These are phyloP conservation scores for Heliothis subflexa DNA, from an alignment of 1,140 invertebrate genomes.

Conservation along the genomic window DNA sequence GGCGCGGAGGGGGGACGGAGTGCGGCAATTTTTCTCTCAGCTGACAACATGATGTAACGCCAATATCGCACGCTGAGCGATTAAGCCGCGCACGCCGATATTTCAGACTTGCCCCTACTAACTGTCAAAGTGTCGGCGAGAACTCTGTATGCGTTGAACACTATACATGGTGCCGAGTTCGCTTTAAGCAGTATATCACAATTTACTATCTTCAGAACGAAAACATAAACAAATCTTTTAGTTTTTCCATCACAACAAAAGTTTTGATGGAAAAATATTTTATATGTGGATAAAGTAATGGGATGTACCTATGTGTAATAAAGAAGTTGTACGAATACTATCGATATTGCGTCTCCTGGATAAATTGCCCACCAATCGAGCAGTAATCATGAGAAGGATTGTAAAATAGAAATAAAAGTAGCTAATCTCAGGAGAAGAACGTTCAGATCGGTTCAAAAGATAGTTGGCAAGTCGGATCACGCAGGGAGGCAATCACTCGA, in stretches of 20 bases:
- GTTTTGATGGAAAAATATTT: slow-evolving; percentile 17
- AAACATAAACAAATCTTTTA: slow-evolving; percentile 22
- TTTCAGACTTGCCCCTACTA: slow-evolving; percentile 84
- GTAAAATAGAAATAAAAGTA: slow-evolving; percentile 71
- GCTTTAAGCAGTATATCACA: slow-evolving; percentile 48
- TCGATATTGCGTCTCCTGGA: neutral
- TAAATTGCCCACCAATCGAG: slow-evolving; percentile 51
- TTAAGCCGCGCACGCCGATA: slow-evolving; percentile 85
- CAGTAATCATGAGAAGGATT: slow-evolving; percentile 67
- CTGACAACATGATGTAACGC: slow-evolving; percentile 86
- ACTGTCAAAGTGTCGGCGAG: slow-evolving; percentile 80
- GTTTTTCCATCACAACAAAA: slow-evolving; percentile 17
- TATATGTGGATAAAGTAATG: neutral
- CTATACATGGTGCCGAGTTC: slow-evolving; percentile 33
- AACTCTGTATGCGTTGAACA: slow-evolving; percentile 61
- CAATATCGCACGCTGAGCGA: slow-evolving; percentile 85
- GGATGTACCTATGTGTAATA: neutral
- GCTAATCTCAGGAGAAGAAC: slow-evolving; percentile 67
- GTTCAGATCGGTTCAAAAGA: slow-evolving; percentile 69
- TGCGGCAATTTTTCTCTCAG: slow-evolving; percentile 84
- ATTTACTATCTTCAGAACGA: slow-evolving; percentile 34
- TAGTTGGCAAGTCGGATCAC: slow-evolving; percentile 81
- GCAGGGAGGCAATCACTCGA: slow-evolving; percentile 81
- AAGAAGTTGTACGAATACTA: slow-evolving; percentile 30
- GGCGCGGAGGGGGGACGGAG: slow-evolving; percentile 60